phyloP scores from a whole-genome alignment of 1,140 invertebrate genomes.

The Megalopta genalis region DNA sequence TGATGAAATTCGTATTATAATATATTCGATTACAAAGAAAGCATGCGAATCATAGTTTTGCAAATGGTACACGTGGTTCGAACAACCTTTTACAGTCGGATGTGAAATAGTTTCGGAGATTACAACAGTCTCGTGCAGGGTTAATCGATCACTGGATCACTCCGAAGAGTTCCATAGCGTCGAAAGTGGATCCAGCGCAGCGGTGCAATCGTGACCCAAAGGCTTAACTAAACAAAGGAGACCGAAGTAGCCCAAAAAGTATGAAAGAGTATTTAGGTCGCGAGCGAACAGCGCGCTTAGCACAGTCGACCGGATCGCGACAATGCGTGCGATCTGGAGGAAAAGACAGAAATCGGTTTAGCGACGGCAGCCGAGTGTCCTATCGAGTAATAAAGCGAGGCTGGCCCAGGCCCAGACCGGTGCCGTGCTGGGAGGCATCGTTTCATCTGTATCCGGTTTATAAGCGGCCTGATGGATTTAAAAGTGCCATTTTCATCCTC shows the following conservation, averaged over 20 bases:
- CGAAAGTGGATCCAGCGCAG: too few relatives aligned
- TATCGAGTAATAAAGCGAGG: conserved; percentile 32
- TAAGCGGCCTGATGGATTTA: conserved; percentile 60
- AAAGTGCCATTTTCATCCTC: conserved; percentile 58
- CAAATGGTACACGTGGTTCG: too few relatives aligned
- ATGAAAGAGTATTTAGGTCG: conserved; percentile 14
- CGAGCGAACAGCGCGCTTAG: background rate
- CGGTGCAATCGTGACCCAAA: too few relatives aligned
- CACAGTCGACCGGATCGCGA: conserved; percentile 8
- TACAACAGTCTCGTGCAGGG: too few relatives aligned
- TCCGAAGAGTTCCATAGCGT: too few relatives aligned
- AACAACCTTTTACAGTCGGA: too few relatives aligned
- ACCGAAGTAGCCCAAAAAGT: background rate
- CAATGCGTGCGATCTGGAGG: conserved; percentile 40
- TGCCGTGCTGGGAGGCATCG: conserved; percentile 21
- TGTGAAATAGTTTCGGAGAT: too few relatives aligned
- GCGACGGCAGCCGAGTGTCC: conserved; percentile 57
- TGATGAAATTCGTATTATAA: too few relatives aligned
- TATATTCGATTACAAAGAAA: too few relatives aligned
- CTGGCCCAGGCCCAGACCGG: background rate
- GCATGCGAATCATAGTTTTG: too few relatives aligned
- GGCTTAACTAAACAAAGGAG: too few relatives aligned
- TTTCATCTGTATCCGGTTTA: conserved; percentile 47
- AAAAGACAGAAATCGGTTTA: conserved; percentile 56
- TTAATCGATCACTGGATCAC: too few relatives aligned